Evolutionary conservation across 2,113 vertebrate species (phyloP).

Genomic region (Pelecanus crispus): DNA sequence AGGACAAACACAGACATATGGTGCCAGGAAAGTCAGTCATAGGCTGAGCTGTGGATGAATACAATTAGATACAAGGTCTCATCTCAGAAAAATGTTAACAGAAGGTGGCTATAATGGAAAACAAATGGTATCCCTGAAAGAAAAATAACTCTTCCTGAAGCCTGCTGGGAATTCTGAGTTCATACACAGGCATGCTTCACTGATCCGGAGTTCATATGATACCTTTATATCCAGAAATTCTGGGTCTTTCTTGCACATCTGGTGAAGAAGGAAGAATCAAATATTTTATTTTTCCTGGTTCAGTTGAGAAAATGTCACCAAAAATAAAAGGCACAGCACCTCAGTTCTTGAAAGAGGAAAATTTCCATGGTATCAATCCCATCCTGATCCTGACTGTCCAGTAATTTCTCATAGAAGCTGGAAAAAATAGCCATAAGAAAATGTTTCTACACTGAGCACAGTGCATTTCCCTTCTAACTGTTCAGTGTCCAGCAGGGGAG

Average conservation of each 20-base stretch:
- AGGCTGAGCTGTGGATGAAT: slow-evolving; percentile 11
- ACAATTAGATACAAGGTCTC: slow-evolving; percentile 42
- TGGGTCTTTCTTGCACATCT: slow-evolving; percentile 1
- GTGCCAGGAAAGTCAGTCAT: slow-evolving; percentile 44
- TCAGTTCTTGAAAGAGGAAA: not conserved
- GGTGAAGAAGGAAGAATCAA: not conserved
- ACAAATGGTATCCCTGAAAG: slow-evolving; percentile 56
- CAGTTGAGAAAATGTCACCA: not conserved
- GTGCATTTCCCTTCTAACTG: not conserved
- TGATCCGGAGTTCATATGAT: slow-evolving; percentile 32
- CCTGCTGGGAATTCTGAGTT: slow-evolving; percentile 55
- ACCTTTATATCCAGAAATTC: slow-evolving; percentile 23
- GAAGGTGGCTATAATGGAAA: slow-evolving; percentile 56
- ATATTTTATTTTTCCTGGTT: slow-evolving; percentile 28
- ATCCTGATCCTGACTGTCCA: not conserved
- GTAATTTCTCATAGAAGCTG: not conserved
- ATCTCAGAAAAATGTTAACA: slow-evolving; percentile 59
- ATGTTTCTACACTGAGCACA: not conserved
- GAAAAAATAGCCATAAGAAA: not conserved
- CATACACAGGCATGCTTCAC: slow-evolving; percentile 18
- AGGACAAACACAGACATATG: not conserved
- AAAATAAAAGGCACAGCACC: not conserved
- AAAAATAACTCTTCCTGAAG: slow-evolving; percentile 46
- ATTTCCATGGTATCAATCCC: not conserved
- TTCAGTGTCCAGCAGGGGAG: not conserved